A percentile compares a stretch with the other conserved stretches of the same genome.
phyloP scores from a whole-genome alignment of 2,888 invertebrate genomes.

The Celastrina argiolus region DNA sequence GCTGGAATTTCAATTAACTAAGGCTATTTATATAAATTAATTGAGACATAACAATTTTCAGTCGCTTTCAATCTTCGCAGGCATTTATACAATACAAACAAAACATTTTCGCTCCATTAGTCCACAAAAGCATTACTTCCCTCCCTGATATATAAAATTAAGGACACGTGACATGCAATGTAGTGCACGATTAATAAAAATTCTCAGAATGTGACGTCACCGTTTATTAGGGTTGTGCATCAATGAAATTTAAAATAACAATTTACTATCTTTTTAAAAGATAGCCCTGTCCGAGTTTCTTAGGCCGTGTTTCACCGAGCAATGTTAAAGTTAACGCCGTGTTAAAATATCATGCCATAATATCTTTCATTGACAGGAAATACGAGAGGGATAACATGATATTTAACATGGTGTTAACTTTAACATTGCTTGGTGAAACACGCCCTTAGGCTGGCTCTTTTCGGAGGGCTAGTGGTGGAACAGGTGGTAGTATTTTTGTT shows the following conservation, averaged over 20 bases:
- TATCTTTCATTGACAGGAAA: no score
- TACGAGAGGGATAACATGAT: no score
- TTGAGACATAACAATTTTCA: constrained; percentile 9
- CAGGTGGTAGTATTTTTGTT: no score
- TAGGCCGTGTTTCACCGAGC: no score
- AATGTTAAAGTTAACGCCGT: no score
- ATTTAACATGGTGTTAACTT: no score
- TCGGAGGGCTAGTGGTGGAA: no score
- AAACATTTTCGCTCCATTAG: constrained; percentile 6
- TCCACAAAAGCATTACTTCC: constrained; percentile 14
- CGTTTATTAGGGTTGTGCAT: not conserved
- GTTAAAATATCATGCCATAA: no score
- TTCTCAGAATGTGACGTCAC: constrained; percentile 1
- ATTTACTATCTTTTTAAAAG: no score
- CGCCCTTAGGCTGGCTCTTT: no score
- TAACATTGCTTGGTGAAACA: no score
- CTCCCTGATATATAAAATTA: constrained; percentile 18
- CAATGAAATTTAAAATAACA: not conserved
- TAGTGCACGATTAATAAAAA: not conserved
- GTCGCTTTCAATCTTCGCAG: not conserved
- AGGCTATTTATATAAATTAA: not conserved
- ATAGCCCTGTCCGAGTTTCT: no score
- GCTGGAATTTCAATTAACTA: not conserved
- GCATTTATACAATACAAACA: constrained; percentile 17
- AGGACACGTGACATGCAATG: constrained; percentile 2